Conservation (phyloP, 2,888 invertebrate species). For the Bhutanitis thaidina region DNA sequence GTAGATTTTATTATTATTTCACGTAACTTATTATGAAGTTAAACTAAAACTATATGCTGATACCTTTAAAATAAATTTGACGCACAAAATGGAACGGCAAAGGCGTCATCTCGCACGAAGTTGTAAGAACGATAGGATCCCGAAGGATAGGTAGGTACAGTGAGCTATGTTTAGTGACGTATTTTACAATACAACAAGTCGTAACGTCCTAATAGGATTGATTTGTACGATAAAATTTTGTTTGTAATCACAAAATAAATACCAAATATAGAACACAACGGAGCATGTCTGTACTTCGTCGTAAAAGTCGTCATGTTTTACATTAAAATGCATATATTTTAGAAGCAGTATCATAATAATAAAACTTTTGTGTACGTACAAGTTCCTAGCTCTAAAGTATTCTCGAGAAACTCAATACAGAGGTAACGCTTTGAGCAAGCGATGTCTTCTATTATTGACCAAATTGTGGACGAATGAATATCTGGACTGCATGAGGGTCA, state of each 20-base stretch:
- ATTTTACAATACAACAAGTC: constrained; percentile 25
- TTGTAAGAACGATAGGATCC: constrained; percentile 25
- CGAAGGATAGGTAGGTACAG: constrained; percentile 29
- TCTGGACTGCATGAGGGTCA: too few species aligned
- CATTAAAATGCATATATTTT: too few species aligned
- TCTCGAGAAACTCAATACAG: too few species aligned
- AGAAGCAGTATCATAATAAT: too few species aligned
- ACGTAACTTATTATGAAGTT: constrained; percentile 4
- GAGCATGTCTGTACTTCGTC: too few species aligned
- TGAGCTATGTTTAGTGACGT: constrained; percentile 40
- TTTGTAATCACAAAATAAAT: neutral
- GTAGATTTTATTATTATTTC: constrained; percentile 6
- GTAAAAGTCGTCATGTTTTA: too few species aligned
- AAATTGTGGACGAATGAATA: too few species aligned
- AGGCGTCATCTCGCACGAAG: constrained; percentile 9
- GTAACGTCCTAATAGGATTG: constrained; percentile 23
- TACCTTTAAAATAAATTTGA: constrained; percentile 10
- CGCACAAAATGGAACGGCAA: constrained; percentile 3
- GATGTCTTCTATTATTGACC: too few species aligned
- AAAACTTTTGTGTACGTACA: too few species aligned
- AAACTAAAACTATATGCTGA: constrained; percentile 4
- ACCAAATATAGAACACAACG: neutral
- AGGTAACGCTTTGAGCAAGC: too few species aligned
- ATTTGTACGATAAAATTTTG: constrained; percentile 14
- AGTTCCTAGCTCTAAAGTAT: too few species aligned